Evolutionary conservation across 2,113 vertebrate genomes (phyloP).

Genomic region (Ranitomeya variabilis): DNA sequence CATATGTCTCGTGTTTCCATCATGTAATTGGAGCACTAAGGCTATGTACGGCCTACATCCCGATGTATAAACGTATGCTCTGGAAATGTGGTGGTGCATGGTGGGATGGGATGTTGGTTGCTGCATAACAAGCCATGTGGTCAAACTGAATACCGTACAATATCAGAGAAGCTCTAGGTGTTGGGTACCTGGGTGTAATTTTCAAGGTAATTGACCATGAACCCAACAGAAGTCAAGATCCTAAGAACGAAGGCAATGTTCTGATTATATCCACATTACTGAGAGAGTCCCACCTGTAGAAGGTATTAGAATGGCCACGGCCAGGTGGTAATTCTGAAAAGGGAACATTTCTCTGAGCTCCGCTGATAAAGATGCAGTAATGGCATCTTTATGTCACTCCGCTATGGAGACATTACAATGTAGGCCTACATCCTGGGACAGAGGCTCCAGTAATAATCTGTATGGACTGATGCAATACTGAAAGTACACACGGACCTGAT

Average conservation of each 20-base stretch:
- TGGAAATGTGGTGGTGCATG: too few species aligned
- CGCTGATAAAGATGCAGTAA: not conserved
- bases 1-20: too few species aligned
- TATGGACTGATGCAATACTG: too few species aligned
- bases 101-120: not conserved
- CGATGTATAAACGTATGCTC: too few species aligned
- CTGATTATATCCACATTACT: too few species aligned
- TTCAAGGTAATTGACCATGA: too few species aligned
- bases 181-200: too few species aligned
- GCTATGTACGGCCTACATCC: too few species aligned
- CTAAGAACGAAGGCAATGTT: too few species aligned
- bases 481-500: not conserved
- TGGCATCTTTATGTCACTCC: not conserved
- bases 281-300: not conserved
- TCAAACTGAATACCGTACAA: not conserved
- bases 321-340: not conserved
- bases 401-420: not conserved
- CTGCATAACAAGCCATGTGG: not conserved
- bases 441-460: not conserved
- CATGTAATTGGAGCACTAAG: too few species aligned
- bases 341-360: not conserved
- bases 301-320: not conserved
- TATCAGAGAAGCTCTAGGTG: not conserved
- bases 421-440: too few species aligned
- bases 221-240: too few species aligned